Evolutionary conservation across 2,888 invertebrate genomes (phyloP).

Genomic region (Cremastinae sp.): DNA sequence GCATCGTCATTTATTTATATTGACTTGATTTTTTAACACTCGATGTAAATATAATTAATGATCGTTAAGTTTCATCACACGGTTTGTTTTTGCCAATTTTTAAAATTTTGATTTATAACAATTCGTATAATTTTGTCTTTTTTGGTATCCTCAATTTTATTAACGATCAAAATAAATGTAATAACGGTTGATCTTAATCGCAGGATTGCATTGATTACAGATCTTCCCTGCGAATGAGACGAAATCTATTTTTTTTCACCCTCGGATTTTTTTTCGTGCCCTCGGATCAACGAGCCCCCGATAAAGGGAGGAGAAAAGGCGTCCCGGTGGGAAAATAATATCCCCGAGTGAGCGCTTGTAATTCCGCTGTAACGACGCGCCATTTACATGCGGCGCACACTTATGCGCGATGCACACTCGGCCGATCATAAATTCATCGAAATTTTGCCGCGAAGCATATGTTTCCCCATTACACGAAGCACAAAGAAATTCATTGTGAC

Average conservation of each 20-base stretch:
- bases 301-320: slow-evolving; percentile 40
- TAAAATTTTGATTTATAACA: too few species aligned
- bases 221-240: too few species aligned
- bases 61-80: too few species aligned
- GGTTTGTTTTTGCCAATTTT: too few species aligned
- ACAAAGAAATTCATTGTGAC: slow-evolving; percentile 57
- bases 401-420: slow-evolving; percentile 16
- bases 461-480: slow-evolving; percentile 47
- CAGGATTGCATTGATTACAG: too few species aligned
- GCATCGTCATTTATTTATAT: too few species aligned
- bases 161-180: too few species aligned
- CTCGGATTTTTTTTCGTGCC: slow-evolving; percentile 24
- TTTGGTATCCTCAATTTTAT: too few species aligned
- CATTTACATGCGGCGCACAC: slow-evolving; percentile 74
- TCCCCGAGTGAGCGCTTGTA: slow-evolving; percentile 75
- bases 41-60: too few species aligned
- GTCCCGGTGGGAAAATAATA: slow-evolving; percentile 75
- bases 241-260: slow-evolving; percentile 20
- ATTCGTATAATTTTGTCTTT: too few species aligned
- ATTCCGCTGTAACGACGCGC: slow-evolving; percentile 76
- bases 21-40: too few species aligned
- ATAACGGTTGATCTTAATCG: too few species aligned
- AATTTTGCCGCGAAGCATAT: slow-evolving; percentile 56
- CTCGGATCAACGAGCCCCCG: slow-evolving; percentile 35
- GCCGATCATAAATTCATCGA: slow-evolving; percentile 75